Conservation (phyloP, 1,140 invertebrate genomes). For the Euwallacea similis region DNA sequence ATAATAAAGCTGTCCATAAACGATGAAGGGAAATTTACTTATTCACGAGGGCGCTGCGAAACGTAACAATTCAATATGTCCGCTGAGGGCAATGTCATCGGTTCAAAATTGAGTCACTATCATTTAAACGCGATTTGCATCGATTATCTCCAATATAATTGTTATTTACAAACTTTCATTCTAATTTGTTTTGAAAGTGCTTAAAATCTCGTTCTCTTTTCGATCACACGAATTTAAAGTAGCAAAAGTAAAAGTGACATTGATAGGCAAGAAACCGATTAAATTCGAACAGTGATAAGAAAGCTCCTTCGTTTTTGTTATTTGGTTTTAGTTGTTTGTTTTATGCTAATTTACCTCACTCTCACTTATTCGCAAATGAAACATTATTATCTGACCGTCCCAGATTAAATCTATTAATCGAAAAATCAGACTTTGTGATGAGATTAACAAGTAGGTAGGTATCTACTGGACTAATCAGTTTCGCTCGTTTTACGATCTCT, state of each 20-base stretch:
- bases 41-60: no score
- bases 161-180: conserved; percentile 8
- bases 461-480: no score
- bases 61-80: no score
- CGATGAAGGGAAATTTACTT: no score
- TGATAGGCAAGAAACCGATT: conserved; percentile 10
- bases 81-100: neutral
- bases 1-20: no score
- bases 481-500: no score
- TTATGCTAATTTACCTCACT: conserved; percentile 12
- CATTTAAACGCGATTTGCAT: neutral
- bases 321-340: conserved; percentile 16
- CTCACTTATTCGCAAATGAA: conserved; percentile 10
- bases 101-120: neutral
- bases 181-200: conserved; percentile 13
- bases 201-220: conserved; percentile 15
- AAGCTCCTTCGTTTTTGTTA: conserved; percentile 16
- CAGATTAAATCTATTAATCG: no score
- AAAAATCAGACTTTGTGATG: no score
- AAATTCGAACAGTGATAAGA: conserved; percentile 19
- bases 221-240: neutral
- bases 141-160: neutral
- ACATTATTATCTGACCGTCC: neutral
- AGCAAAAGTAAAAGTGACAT: conserved; percentile 20
- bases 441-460: no score